Base-by-base conservation (phyloP, 2,888 invertebrate species). In the Penaeus monodon region DNA sequence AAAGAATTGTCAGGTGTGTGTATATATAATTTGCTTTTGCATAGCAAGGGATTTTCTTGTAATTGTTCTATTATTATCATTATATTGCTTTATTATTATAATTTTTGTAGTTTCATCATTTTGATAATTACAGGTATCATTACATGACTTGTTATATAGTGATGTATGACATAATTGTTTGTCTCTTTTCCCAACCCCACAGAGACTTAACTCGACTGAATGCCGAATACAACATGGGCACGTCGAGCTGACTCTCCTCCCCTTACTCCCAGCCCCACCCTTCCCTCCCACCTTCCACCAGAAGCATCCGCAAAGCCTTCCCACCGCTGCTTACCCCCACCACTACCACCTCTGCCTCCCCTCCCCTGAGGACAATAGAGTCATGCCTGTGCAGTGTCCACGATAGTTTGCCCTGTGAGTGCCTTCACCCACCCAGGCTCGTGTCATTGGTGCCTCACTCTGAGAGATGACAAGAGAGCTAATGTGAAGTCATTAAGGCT, bases 201-300 rank as follows among this genome's bases (percentile, higher is more conserved):
- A 84, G 85, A 70, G 85, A 85, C 33, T 79, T 88, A 38, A 76
- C 68, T 73, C 33, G 82, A 81, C 78, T 88, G 76, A 88, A 88
- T 78, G 85, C 80, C 76, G 88, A 84, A 64, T 88, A 64, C 78
- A 70, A 77, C 38, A 79, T 79, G 38, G 65, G 65, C 29, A 84
- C 33, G 22, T 77, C 77, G 49, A 81, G 63, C 66, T 38, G 68
- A 33, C 44, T 83, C 38, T 81, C 70, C 73, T 88, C 80, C 79
- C 76, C 57, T 17, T n/a, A 29, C 66, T 20, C 79, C 66, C 63
- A 79, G 10, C 65, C 82, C 38, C 38, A 70, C 7, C 77, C 44
- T n/a, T 82, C 70, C 44, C 77, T 20, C 29, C 70, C 33, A 68
- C 33, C 70, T 33, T 22, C 66, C 68, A 63, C 64, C 70, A 14